Conservation (phyloP, 2,888 invertebrate species). For the Drosophila vallismaia region DNA sequence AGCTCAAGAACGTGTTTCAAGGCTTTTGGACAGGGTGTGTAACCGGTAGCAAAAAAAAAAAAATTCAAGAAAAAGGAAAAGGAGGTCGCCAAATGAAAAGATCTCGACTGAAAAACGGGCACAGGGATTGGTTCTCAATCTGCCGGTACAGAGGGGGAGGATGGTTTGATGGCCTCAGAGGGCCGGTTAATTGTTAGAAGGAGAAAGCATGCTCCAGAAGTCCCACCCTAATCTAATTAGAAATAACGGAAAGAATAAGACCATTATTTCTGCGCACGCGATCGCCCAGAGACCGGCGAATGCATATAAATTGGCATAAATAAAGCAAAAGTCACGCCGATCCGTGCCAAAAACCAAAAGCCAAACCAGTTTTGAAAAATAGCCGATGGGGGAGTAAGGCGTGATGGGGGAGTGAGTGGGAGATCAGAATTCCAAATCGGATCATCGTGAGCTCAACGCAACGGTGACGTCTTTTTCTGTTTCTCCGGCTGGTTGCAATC, state of each 20-base stretch:
- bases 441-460: slow-evolving; percentile 22
- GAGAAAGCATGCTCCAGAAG: slow-evolving; percentile 19
- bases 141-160: background rate
- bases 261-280: slow-evolving; percentile 51
- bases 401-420: slow-evolving; percentile 3
- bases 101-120: slow-evolving; percentile 1
- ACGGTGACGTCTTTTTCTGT: slow-evolving; percentile 29
- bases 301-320: slow-evolving; percentile 52
- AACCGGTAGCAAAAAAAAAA: slow-evolving; percentile 22
- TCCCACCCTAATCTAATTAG: slow-evolving; percentile 49
- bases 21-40: slow-evolving; percentile 60
- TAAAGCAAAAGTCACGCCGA: slow-evolving; percentile 41
- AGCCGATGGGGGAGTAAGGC: background rate
- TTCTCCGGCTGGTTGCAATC: slow-evolving; percentile 6
- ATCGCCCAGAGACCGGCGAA: slow-evolving; percentile 64
- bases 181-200: background rate
- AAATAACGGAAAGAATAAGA: slow-evolving; percentile 39
- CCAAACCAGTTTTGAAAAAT: slow-evolving; percentile 32
- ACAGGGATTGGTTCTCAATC: slow-evolving; percentile 21
- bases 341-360: slow-evolving; percentile 26
- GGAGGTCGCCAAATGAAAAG: slow-evolving; percentile 35
- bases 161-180: background rate
- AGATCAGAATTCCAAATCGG: slow-evolving; percentile 39
- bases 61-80: slow-evolving; percentile 37
- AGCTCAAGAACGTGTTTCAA: slow-evolving; percentile 72